Evolutionary conservation across 2,888 invertebrate species (phyloP), one percentile per base, ranked within the genome.

Genomic region (Choristoneura rosaceana): DNA sequence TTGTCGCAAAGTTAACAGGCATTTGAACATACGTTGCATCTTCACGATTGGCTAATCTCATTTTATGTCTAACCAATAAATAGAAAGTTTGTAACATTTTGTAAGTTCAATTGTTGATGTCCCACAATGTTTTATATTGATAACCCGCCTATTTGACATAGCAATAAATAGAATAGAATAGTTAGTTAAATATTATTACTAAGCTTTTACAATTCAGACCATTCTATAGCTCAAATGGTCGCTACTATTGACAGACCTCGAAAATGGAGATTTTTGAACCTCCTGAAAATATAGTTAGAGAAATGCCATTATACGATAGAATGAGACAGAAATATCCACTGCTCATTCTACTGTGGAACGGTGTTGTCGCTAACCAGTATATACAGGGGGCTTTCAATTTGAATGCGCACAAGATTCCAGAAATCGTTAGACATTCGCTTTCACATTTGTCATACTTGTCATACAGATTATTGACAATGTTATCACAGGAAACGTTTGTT

Each of bases 71-170:
- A 69, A 74, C 64, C 74, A 73, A 59, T 74, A 66, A 34, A 43
- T 74, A 69, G 78, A 74, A 71, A 41, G 67, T 76, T 77, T 73
- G 68, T 75, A 70, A 66, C 74, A 60, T 80, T 84, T 84, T 81
- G 80, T 84, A 84, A 81, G 80, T 83, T 85, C 87, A 89, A 87
- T 88, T 85, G 87, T 91, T 90, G 83, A 84, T 81, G 82, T 80
- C 83, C 86, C 87, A 88, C 86, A 84, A 86, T 83, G 79, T 84
- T 87, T 86, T 88, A 87, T 88, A 91, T 90, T 88, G 84, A 90
- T 88, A 90, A 89, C 93, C 93, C 93, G 93, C 93, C 93, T 93
- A 93, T 91, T 89, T 90, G 90, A 92, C 87, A 92, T 93, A 94
- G 94, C 93, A 94, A 94, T 94, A 94, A 93, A 93, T 93, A 93